Percentiles rank a stretch among this genome's conserved stretches.
Evolutionary conservation across 2,113 vertebrate species (phyloP).

Genomic region (Corynorhinus townsendii): DNA sequence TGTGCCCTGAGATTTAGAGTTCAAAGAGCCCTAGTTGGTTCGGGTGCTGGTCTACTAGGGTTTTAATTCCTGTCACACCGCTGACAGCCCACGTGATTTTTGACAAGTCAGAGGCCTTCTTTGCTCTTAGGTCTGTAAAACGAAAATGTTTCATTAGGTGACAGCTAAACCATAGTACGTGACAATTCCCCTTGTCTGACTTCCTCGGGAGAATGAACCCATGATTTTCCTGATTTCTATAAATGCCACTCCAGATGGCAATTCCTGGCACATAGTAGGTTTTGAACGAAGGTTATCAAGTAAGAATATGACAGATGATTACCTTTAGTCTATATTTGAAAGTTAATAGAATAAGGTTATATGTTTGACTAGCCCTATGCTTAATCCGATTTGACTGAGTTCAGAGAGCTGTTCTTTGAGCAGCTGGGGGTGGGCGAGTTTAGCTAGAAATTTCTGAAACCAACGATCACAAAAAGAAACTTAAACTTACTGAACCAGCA

Average conservation of each 20-base stretch:
- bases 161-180: neutral
- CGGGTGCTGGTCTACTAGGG: rapidly evolving
- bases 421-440: neutral
- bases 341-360: neutral
- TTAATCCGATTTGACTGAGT: neutral
- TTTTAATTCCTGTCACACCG: neutral
- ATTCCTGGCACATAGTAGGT: neutral
- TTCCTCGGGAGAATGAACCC: neutral
- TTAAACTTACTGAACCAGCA: neutral
- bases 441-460: neutral
- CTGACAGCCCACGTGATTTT: neutral
- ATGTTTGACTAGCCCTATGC: neutral
- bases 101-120: neutral
- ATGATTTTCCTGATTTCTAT: neutral
- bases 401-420: neutral
- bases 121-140: neutral
- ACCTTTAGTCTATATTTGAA: neutral
- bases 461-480: neutral
- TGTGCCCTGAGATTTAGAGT: neutral
- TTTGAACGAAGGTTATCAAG: neutral
- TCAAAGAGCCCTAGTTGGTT: neutral
- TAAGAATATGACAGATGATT: neutral
- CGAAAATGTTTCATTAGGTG: neutral
- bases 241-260: neutral
- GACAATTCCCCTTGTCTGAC: neutral